Base-by-base conservation (phyloP, 2,888 invertebrate genomes). In the Watsonalla binaria region DNA sequence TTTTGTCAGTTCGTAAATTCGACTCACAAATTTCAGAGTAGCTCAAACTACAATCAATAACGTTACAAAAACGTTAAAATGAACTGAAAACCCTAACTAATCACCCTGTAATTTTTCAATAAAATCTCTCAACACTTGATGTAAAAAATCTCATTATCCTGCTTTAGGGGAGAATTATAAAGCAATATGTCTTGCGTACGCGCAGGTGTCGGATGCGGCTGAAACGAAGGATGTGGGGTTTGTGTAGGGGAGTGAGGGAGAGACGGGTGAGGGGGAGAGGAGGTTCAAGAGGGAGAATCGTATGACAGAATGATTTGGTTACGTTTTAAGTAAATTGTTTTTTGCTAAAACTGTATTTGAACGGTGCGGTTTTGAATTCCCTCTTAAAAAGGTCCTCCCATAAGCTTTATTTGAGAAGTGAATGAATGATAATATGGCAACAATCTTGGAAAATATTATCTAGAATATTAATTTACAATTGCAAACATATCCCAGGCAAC, bases 151-250 rank as follows among this genome's bases (percentile, higher is more conserved):
- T 75, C 77, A 86, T 86, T 85, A 86, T 73, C 73, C 70, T 70
- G 60, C 58, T 76, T 66, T 70, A 74, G 63, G 66, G 84, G 82
- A 81, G 78, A 76, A 87, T 89, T 89, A 86, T 89, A 89, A 84
- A 70, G 76, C 76, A 73, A 86, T 89, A 87, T 87, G 71, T 86
- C 77, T 68, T 71, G 78, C 86, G 82, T 78, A 54, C 39, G 84
- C 86, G 90, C 90, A 90, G 89, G 90, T 90, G 90, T 84, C 77
- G 90, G 90, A 90, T 84, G 80, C 75, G 75, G 75, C 85, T 86
- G 88, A 83, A 88, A 81, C 70, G 61, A 56, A 55, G 65, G 56
- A 56, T 54, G 60, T 65, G 60, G 52, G 66, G 61, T 54, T 60
- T 56, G 53, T 46, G 54, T 35, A 56, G 53, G 15, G 46, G 51